These are phyloP conservation scores for Muraenolepis orangiensis DNA, from an alignment of 2,797 vertebrate genomes.

Conservation along the genomic window DNA sequence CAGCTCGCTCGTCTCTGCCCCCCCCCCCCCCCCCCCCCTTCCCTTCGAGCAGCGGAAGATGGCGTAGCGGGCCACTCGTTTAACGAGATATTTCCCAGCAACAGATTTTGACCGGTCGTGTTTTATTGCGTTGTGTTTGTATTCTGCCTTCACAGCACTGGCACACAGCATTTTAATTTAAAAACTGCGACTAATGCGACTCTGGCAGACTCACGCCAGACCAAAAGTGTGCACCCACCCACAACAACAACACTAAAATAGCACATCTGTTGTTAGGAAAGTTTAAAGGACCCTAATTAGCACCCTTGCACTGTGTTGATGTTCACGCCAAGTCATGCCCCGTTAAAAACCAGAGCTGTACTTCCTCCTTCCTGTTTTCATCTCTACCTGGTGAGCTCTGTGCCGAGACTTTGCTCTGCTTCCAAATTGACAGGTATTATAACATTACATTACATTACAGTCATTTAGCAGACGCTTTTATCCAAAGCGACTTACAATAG, in stretches of 20 bases:
- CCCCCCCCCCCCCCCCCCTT: no score
- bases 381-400: neutral
- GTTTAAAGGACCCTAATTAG: conserved; percentile 39
- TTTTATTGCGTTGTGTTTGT: neutral
- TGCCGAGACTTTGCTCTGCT: neutral
- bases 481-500: no score
- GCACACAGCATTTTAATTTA: conserved; percentile 24
- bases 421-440: neutral
- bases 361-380: conserved; percentile 12
- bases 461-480: no score
- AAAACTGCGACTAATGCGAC: neutral
- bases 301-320: conserved; percentile 36
- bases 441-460: no score
- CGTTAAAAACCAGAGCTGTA: neutral
- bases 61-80: neutral
- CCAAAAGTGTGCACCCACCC: neutral
- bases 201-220: conserved; percentile 7
- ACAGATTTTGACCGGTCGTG: neutral
- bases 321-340: conserved; percentile 35
- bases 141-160: conserved; percentile 18
- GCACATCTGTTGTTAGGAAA: conserved; percentile 12
- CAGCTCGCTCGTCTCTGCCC: no score
- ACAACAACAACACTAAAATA: no score
- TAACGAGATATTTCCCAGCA: neutral
- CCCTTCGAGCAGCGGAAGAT: neutral